phyloP scores from a whole-genome alignment of 2,797 vertebrate genomes.

The Netta rufina region DNA sequence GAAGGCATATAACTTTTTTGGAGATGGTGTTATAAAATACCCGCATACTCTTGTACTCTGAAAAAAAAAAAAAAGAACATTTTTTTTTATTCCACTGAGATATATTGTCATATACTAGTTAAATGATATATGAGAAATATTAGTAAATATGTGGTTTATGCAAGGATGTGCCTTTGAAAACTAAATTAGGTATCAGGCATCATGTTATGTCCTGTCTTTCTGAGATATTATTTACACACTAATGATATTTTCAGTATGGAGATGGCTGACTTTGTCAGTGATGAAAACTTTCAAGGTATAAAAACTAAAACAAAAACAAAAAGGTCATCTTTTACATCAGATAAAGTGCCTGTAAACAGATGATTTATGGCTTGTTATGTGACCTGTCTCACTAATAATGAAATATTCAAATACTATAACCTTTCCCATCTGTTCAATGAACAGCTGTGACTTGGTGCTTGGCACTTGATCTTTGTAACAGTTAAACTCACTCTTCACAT shows the following conservation, averaged over 20 bases:
- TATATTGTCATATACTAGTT: neutral
- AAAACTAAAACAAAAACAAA: neutral
- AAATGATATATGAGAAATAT: neutral
- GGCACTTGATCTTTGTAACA: constrained; percentile 56
- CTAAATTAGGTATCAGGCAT: neutral
- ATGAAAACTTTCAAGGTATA: constrained; percentile 29
- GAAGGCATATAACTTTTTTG: neutral
- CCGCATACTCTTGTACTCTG: neutral
- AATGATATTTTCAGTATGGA: constrained; percentile 16
- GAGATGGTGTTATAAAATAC: neutral
- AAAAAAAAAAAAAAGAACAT: neutral
- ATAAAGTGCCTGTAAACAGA: constrained; percentile 44
- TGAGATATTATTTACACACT: neutral
- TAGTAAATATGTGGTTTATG: neutral
- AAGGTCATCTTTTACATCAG: constrained; percentile 26
- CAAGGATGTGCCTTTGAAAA: neutral
- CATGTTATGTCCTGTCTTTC: neutral
- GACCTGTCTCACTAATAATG: constrained; percentile 53
- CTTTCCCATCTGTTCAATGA: constrained; percentile 68
- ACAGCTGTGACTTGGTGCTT: constrained; percentile 48
- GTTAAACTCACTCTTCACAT: constrained; percentile 17
- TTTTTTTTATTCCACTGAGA: neutral
- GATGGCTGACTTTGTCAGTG: constrained; percentile 10
- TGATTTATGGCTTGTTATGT: constrained; percentile 49
- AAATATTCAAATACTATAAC: constrained; percentile 51